These are phyloP conservation scores for Synergus umbraculus DNA, from an alignment of 2,888 invertebrate species.

Conservation along the genomic window DNA sequence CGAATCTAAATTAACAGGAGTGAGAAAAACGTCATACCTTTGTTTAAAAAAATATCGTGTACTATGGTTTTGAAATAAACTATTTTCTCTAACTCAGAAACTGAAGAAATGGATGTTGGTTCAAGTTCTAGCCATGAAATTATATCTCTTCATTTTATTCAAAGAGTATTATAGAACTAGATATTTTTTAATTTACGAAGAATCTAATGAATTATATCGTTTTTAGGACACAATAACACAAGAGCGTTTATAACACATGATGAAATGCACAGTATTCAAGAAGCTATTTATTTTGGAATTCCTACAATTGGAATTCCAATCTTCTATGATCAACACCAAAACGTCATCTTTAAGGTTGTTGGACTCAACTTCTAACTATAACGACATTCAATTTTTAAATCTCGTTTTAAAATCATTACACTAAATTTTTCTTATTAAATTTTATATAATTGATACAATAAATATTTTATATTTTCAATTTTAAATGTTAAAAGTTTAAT, in stretches of 20 bases:
- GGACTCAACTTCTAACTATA: too few relatives aligned
- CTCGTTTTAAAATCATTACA: too few relatives aligned
- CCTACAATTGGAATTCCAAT: conserved; percentile 68
- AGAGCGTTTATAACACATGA: conserved; percentile 67
- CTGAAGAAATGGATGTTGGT: conserved; percentile 66
- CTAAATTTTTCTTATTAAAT: too few relatives aligned
- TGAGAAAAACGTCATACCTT: conserved; percentile 21
- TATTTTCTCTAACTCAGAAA: conserved; percentile 56
- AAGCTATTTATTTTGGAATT: conserved; percentile 62
- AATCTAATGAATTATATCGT: not conserved
- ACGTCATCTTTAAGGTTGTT: conserved; percentile 41
- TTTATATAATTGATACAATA: too few relatives aligned
- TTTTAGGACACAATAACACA: conserved; percentile 1
- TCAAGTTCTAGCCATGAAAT: too few relatives aligned
- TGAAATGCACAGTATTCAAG: conserved; percentile 64
- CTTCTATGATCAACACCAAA: conserved; percentile 65
- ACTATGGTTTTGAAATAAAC: too few relatives aligned
- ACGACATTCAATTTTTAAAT: too few relatives aligned
- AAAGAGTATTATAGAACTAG: too few relatives aligned
- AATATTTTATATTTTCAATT: too few relatives aligned
- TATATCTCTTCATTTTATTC: too few relatives aligned
- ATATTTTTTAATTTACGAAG: not conserved
- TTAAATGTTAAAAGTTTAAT: too few relatives aligned
- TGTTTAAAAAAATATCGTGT: too few relatives aligned
- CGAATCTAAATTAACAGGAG: conserved; percentile 50